Evolutionary conservation across 1,140 invertebrate genomes (phyloP).

Genomic region (Holotrichia oblita): DNA sequence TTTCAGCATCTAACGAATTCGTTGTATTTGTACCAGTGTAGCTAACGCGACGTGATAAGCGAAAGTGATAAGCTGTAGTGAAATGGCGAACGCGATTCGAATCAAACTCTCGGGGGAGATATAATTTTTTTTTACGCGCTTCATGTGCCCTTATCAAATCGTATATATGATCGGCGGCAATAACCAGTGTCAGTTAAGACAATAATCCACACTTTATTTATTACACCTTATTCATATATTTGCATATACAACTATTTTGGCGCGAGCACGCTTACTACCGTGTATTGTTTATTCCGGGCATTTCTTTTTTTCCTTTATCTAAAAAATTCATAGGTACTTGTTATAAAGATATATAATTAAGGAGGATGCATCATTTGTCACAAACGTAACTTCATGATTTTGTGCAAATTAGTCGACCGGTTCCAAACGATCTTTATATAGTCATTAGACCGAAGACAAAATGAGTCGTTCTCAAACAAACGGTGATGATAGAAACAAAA

Average conservation of each 20-base stretch:
- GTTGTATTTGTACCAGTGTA: too few species aligned
- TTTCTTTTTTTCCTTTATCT: background rate
- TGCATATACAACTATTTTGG: background rate
- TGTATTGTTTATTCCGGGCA: background rate
- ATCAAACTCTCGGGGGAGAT: background rate
- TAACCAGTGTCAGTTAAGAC: background rate
- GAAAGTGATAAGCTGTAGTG: background rate
- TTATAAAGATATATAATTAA: too few species aligned
- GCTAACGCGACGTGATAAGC: too few species aligned
- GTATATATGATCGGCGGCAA: background rate
- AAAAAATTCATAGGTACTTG: background rate
- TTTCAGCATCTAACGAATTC: too few species aligned
- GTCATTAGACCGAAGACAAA: background rate
- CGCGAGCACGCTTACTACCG: background rate
- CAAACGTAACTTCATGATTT: background rate
- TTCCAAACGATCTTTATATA: background rate
- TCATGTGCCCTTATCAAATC: background rate
- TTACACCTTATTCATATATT: background rate
- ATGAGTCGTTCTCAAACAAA: background rate
- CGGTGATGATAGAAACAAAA: conserved; percentile 34
- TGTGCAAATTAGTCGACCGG: background rate
- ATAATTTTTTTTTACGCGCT: background rate
- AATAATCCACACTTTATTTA: background rate
- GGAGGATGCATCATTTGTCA: too few species aligned
- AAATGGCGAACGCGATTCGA: background rate